Conservation (phyloP, 2,888 invertebrate genomes). For the Carpatolechia fugitivella region DNA sequence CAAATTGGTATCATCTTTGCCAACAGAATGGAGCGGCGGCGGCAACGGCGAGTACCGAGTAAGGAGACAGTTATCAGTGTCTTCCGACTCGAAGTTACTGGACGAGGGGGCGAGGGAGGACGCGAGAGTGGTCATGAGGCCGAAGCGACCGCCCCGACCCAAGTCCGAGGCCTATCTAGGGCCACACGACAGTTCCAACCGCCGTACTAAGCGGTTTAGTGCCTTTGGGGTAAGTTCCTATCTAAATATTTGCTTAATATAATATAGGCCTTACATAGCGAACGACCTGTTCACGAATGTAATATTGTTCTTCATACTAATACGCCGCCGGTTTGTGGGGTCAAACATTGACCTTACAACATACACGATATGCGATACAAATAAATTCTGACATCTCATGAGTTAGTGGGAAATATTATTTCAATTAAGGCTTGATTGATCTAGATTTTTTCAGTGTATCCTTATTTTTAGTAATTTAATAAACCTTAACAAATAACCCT, state of each 20-base stretch:
- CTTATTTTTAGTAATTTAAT: too few species aligned
- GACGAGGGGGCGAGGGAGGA: constrained; percentile 95
- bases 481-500: too few species aligned
- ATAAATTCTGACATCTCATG: too few species aligned
- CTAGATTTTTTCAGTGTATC: too few species aligned
- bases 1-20: background rate
- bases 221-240: constrained; percentile 93
- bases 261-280: background rate
- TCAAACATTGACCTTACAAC: too few species aligned
- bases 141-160: constrained; percentile 95
- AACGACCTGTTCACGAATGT: too few species aligned
- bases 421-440: too few species aligned
- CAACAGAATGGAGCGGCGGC: constrained; percentile 86
- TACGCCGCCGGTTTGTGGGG: too few species aligned
- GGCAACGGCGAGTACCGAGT: constrained; percentile 89
- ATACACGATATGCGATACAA: too few species aligned
- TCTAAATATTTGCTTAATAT: background rate
- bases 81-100: constrained; percentile 94
- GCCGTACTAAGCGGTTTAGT: constrained; percentile 95
- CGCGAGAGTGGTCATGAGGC: constrained; percentile 92
- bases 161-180: constrained; percentile 97
- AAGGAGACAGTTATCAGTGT: constrained; percentile 93
- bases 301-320: too few species aligned
- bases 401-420: too few species aligned
- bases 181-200: constrained; percentile 84